Conservation (phyloP, 1,140 invertebrate genomes). For the Ladona fulva region DNA sequence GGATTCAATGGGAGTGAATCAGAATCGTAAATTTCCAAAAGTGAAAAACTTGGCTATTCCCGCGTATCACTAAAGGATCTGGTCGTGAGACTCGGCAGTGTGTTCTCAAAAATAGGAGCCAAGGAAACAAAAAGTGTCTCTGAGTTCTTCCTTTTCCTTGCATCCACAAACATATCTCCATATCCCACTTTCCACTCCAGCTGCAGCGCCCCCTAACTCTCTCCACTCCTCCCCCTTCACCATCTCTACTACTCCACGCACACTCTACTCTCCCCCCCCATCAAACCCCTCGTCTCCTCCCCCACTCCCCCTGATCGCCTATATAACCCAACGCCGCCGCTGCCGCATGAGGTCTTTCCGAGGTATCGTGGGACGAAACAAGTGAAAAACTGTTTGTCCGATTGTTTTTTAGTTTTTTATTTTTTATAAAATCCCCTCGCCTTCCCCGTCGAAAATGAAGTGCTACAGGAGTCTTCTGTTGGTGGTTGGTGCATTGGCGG, state of each 20-base stretch:
- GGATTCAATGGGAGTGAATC: no score
- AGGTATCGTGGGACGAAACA: conserved; percentile 3
- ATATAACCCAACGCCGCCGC: neutral
- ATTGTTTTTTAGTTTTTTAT: neutral
- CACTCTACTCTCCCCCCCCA: neutral
- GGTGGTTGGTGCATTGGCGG: neutral
- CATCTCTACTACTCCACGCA: neutral
- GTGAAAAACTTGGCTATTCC: no score
- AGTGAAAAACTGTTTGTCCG: neutral
- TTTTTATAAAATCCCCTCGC: neutral
- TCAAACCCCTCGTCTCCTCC: neutral
- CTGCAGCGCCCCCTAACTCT: neutral
- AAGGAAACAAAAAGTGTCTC: neutral
- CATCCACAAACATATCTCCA: neutral
- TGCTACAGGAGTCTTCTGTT: neutral
- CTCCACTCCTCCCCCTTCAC: neutral
- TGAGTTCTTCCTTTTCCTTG: neutral
- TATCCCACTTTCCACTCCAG: neutral
- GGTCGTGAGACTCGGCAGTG: no score
- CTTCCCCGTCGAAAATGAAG: neutral
- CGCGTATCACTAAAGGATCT: no score
- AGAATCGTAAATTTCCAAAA: no score
- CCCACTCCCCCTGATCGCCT: neutral
- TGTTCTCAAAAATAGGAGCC: neutral
- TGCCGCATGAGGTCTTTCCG: neutral